Percentiles rank a stretch among this genome's conserved stretches.
Conservation (phyloP, 2,888 invertebrate species). For the Ectemnius lituratus region DNA sequence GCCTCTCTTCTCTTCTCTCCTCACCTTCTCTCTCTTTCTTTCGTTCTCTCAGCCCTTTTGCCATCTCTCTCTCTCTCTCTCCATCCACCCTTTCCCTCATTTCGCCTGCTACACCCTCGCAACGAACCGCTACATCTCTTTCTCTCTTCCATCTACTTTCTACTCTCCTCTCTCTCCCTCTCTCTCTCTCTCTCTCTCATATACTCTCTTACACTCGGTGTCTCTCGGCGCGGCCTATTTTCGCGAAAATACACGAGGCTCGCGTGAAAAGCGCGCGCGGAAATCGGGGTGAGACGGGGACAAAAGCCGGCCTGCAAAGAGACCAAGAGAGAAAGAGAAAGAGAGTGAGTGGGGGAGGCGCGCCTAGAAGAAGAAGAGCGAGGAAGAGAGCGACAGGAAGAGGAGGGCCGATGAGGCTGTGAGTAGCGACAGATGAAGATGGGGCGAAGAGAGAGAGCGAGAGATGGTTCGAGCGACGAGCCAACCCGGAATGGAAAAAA, state of each 20-base stretch:
- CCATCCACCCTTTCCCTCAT: no score
- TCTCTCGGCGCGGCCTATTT: slow-evolving; percentile 64
- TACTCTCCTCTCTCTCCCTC: slow-evolving; percentile 19
- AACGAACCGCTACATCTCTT: no score
- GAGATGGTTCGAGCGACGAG: slow-evolving; percentile 34
- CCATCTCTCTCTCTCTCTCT: no score
- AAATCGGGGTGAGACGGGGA: slow-evolving; percentile 35
- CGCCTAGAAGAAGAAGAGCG: slow-evolving; percentile 16
- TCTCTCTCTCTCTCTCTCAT: slow-evolving; percentile 19
- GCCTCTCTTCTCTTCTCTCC: slow-evolving; percentile 28
- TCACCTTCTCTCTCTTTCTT: slow-evolving; percentile 18
- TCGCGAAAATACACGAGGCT: slow-evolving; percentile 54
- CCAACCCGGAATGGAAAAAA: slow-evolving; percentile 46
- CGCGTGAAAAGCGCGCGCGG: slow-evolving; percentile 22
- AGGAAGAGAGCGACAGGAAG: slow-evolving; percentile 10
- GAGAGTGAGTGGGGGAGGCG: slow-evolving; percentile 5
- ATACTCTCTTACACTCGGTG: slow-evolving; percentile 21
- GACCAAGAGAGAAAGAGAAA: slow-evolving; percentile 3
- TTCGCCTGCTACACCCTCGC: no score
- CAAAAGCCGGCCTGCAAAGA: neutral
- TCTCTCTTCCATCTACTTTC: neutral
- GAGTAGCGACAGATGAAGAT: slow-evolving; percentile 16
- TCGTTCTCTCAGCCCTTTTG: no score
- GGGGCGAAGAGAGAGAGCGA: slow-evolving; percentile 34
- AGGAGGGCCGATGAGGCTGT: slow-evolving; percentile 1